Percentiles rank a stretch among this genome's conserved stretches.
Conservation (phyloP, 1,140 invertebrate species). For the Harlomillsia oculata region DNA sequence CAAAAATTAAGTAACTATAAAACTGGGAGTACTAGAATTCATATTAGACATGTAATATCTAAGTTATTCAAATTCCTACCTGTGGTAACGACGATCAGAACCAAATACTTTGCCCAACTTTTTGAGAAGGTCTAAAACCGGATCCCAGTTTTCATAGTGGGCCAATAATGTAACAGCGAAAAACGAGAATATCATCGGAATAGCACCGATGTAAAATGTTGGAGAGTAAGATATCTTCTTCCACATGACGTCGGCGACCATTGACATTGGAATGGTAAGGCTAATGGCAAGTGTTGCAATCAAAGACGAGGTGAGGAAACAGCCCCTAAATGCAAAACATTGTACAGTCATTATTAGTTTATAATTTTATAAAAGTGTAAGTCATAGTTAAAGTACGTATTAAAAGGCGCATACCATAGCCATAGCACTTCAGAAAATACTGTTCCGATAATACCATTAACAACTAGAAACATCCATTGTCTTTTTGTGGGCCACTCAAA, state of each 20-base stretch:
- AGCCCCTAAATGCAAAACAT: conserved; percentile 54
- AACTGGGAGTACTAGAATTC: no score
- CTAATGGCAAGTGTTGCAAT: conserved; percentile 72
- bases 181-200: conserved; percentile 70
- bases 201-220: conserved; percentile 66
- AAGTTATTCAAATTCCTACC: background rate
- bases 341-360: conserved; percentile 9
- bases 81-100: conserved; percentile 6
- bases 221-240: conserved; percentile 62
- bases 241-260: conserved; percentile 67
- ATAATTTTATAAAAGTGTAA: background rate
- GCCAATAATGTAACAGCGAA: conserved; percentile 62
- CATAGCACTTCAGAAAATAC: conserved; percentile 76
- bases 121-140: conserved; percentile 55
- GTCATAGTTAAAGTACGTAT: background rate
- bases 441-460: conserved; percentile 79
- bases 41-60: background rate
- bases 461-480: conserved; percentile 64
- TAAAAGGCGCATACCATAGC: conserved; percentile 60
- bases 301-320: conserved; percentile 77
- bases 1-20: background rate
- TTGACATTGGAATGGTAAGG: conserved; percentile 73
- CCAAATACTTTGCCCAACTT: conserved; percentile 47
- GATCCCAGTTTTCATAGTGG: conserved; percentile 78
- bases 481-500: conserved; percentile 70